These are phyloP conservation scores for Dolomedes plantarius DNA, from an alignment of 2,888 invertebrate genomes.

Conservation along the genomic window DNA sequence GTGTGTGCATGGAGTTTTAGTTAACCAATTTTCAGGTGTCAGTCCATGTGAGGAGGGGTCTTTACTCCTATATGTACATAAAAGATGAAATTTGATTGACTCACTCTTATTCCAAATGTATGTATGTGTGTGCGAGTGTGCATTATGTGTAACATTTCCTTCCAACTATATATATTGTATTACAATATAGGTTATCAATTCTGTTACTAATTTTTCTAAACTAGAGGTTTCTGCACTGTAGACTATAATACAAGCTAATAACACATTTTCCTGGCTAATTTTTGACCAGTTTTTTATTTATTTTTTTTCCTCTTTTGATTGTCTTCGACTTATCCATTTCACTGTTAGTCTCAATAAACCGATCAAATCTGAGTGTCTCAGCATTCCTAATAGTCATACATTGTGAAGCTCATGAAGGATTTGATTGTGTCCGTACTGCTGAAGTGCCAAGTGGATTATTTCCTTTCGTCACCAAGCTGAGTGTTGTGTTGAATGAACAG, in stretches of 20 bases:
- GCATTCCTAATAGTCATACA: slow-evolving; percentile 53
- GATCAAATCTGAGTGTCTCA: slow-evolving; percentile 67
- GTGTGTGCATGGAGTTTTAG: slow-evolving; percentile 47
- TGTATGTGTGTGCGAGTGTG: slow-evolving; percentile 46
- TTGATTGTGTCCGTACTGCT: slow-evolving; percentile 62
- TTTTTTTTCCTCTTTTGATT: slow-evolving; percentile 38
- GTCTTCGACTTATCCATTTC: slow-evolving; percentile 30
- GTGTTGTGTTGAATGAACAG: slow-evolving; percentile 66
- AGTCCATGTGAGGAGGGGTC: slow-evolving; percentile 59
- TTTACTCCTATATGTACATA: slow-evolving; percentile 55
- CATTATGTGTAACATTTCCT: slow-evolving; percentile 42
- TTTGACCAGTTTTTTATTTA: slow-evolving; percentile 48
- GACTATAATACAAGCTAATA: slow-evolving; percentile 51
- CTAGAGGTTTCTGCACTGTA: slow-evolving; percentile 59
- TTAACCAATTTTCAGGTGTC: slow-evolving; percentile 53
- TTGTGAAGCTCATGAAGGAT: slow-evolving; percentile 42
- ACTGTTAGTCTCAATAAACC: slow-evolving; percentile 49
- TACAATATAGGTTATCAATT: slow-evolving; percentile 47
- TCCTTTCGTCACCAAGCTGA: slow-evolving; percentile 65
- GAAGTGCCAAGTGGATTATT: slow-evolving; percentile 71
- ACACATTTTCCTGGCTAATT: slow-evolving; percentile 59
- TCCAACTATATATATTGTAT: slow-evolving; percentile 58
- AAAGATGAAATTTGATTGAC: slow-evolving; percentile 39
- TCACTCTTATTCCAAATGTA: slow-evolving; percentile 46
- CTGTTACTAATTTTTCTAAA: slow-evolving; percentile 52